Percentiles rank a stretch among this genome's conserved stretches.
phyloP scores from a whole-genome alignment of 2,113 vertebrate genomes.

The Zonotrichia leucophrys region DNA sequence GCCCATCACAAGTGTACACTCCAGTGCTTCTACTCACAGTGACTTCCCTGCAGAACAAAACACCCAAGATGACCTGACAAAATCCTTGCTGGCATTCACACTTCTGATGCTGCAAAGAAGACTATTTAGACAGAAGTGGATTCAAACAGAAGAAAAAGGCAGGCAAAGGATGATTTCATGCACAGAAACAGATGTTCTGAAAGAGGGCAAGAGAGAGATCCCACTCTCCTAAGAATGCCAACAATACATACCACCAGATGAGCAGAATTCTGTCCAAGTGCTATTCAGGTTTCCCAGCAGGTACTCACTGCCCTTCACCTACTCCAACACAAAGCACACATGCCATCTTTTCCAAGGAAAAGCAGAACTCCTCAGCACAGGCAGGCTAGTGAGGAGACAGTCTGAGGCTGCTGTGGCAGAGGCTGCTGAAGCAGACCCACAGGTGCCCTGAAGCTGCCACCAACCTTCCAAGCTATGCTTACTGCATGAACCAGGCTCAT shows the following conservation, averaged over 20 bases:
- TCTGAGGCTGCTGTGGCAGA: not conserved
- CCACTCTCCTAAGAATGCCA: not conserved
- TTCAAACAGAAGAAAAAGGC: not conserved
- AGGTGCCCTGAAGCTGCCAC: not conserved
- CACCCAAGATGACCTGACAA: not conserved
- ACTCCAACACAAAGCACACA: not conserved
- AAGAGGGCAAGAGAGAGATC: not conserved
- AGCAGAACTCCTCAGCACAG: not conserved
- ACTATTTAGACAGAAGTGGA: not conserved
- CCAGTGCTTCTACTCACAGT: not conserved
- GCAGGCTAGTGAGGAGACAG: not conserved
- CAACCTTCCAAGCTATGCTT: not conserved
- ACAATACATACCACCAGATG: not conserved
- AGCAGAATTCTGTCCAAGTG: not conserved
- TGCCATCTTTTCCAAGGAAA: not conserved
- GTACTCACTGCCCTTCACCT: not conserved
- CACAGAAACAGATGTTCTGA: not conserved
- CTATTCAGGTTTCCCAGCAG: not conserved
- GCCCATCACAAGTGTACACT: not conserved
- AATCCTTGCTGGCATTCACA: not conserved
- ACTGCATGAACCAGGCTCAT: rapidly evolving
- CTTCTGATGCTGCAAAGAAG: not conserved
- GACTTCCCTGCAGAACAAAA: not conserved
- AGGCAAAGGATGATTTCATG: not conserved
- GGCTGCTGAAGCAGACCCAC: not conserved